Base-by-base conservation (phyloP, 1,140 invertebrate genomes). In the Hycleus phaleratus region DNA sequence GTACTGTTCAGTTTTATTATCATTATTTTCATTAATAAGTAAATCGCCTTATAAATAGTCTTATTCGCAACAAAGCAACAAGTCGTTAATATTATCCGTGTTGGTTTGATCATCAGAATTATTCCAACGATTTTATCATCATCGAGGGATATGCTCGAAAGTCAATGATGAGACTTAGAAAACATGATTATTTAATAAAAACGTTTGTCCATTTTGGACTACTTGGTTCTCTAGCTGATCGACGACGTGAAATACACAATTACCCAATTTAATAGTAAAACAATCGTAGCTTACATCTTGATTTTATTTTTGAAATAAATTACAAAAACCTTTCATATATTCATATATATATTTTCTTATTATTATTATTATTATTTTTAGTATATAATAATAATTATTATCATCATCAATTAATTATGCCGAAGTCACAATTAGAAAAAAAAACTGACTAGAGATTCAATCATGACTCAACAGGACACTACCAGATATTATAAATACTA, bases 201-300 rank as follows among this genome's bases (percentile, higher is more conserved):
- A 43, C 47, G 49, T 58, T 47, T 62, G 69, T 71, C 69, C 69
- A 71, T 54, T 71, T 71, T 71, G 69, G 69, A 71, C 69, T 71
- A 70, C 70, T 60, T 64, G 9, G 64, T 68, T 63, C 60, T 61
- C 62, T 66, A 69, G 54, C 61, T 59, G 59, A 60, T 55, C 63
- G 61, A 32, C 32, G 64, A 64, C 62, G 59, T 64, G 46, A 56
- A 61, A 55, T 63, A 59, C 63, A 64, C 63, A 47, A 49, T 56
- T 18, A 18, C 52, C 43, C 32, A 51, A 57, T 43, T 44, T 8
- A n/a, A 46, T 39, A 55, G 45, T 55, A 55, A 55, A 55, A 52
- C 55, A 60, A 60, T 49, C 46, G 43, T 58, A 46, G 51, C 32
- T 53, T 48, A 44, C 45, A 45, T 61, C 39, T 61, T 45, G 42